Percentiles rank a stretch among this genome's conserved stretches.
Evolutionary conservation across 2,888 invertebrate genomes (phyloP).

Genomic region (Halictus ligatus): DNA sequence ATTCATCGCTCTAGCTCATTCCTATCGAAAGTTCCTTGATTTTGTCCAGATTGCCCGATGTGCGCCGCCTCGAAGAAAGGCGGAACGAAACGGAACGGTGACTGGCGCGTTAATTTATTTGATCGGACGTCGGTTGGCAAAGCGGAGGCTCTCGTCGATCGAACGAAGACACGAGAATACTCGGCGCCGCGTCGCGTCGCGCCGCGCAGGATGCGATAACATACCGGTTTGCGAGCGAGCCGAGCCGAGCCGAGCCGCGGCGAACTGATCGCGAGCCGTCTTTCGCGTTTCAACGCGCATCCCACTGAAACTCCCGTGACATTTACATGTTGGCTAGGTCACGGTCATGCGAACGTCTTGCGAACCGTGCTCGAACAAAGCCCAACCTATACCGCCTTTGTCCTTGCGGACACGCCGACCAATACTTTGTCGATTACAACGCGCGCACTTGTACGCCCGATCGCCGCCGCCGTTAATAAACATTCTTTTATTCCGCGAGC

Average conservation of each 20-base stretch:
- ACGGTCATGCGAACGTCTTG: slow-evolving; percentile 65
- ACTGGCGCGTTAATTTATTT: slow-evolving; percentile 18
- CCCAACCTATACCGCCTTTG: background rate
- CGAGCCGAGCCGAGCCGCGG: background rate
- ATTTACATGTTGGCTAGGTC: slow-evolving; percentile 75
- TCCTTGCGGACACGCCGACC: background rate
- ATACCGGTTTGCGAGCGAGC: slow-evolving; percentile 38
- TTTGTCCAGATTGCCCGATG: no score
- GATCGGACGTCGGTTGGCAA: slow-evolving; percentile 5
- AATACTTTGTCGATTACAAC: slow-evolving; percentile 7
- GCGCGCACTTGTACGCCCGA: background rate
- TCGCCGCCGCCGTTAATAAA: background rate
- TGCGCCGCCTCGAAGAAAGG: background rate
- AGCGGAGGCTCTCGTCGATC: slow-evolving; percentile 9
- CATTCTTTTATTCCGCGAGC: background rate
- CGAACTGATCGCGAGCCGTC: slow-evolving; percentile 20
- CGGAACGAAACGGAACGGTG: background rate
- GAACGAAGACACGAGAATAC: background rate
- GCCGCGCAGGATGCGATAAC: slow-evolving; percentile 9
- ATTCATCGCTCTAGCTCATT: no score
- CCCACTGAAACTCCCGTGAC: slow-evolving; percentile 68
- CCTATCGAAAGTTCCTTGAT: no score
- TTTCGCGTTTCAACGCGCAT: slow-evolving; percentile 32
- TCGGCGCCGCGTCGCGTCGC: background rate
- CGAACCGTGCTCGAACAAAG: slow-evolving; percentile 23